phyloP scores from a whole-genome alignment of 2,888 invertebrate genomes.

The Leucania comma region DNA sequence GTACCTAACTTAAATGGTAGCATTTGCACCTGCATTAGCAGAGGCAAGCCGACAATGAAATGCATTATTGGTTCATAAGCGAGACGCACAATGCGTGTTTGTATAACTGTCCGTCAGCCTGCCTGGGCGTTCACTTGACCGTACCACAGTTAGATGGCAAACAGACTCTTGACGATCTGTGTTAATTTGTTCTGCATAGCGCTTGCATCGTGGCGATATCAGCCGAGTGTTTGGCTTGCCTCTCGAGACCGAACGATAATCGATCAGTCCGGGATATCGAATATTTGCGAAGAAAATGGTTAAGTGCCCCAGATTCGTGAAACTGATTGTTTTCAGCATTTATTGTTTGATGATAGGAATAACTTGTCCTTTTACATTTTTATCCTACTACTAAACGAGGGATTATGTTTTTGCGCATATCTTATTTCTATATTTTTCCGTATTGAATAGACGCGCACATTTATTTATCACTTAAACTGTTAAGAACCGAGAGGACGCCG shows the following conservation, averaged over 20 bases:
- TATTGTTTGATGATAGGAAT: background rate
- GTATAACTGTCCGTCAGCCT: slow-evolving; percentile 84
- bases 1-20: slow-evolving; percentile 66
- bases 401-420: no score
- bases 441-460: no score
- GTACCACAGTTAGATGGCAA: slow-evolving; percentile 86
- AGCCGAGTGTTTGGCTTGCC: slow-evolving; percentile 71
- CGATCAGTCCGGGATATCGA: slow-evolving; percentile 56
- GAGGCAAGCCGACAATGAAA: slow-evolving; percentile 83
- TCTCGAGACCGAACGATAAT: slow-evolving; percentile 64
- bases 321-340: slow-evolving; percentile 17
- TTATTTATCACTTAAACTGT: no score
- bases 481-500: no score
- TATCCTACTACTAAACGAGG: no score
- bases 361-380: no score
- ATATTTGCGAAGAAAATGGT: slow-evolving; percentile 32
- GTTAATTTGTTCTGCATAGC: slow-evolving; percentile 87
- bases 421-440: no score
- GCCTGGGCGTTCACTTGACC: slow-evolving; percentile 86
- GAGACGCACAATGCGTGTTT: slow-evolving; percentile 84
- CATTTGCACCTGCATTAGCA: slow-evolving; percentile 81
- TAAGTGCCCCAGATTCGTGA: slow-evolving; percentile 20
- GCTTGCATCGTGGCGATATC: slow-evolving; percentile 79
- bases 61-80: slow-evolving; percentile 86
- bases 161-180: slow-evolving; percentile 84